These are phyloP conservation scores for Anthoscopus minutus DNA, from an alignment of 2,113 vertebrate species.

Conservation along the genomic window DNA sequence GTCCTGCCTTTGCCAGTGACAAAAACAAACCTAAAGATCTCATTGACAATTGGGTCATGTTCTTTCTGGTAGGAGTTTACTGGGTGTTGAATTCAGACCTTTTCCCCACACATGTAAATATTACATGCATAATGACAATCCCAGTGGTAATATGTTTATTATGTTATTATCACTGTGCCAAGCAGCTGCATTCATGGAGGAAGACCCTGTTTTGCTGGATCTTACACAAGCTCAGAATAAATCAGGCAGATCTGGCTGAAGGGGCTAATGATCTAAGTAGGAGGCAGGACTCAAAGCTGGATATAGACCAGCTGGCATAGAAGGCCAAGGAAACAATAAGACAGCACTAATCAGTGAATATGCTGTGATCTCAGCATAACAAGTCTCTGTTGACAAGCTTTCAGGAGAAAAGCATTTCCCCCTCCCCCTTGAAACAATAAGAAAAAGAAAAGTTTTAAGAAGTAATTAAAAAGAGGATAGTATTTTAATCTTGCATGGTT, in stretches of 20 bases:
- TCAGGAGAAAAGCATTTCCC: neutral
- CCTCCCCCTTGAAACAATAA: neutral
- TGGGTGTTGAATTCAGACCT: neutral
- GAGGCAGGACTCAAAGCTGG: conserved; percentile 40
- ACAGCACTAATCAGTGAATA: conserved; percentile 14
- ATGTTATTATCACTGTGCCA: neutral
- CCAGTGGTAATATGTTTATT: neutral
- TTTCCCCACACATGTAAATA: neutral
- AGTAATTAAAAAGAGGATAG: neutral
- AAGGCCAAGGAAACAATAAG: conserved; percentile 45
- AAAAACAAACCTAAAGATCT: neutral
- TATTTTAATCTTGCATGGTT: neutral
- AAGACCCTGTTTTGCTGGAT: neutral
- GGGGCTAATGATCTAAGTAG: conserved; percentile 30
- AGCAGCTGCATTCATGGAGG: neutral
- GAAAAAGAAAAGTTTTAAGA: neutral
- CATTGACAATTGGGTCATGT: neutral
- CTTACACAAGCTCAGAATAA: neutral
- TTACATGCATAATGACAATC: neutral
- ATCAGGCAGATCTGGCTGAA: neutral
- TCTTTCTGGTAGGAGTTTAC: neutral
- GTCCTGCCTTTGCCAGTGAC: neutral
- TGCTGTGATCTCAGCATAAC: conserved; percentile 10
- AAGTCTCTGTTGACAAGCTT: conserved; percentile 22
- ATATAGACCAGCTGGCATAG: conserved; percentile 33